Conservation (phyloP, 92 coral and sea anemone genomes). For the Muricea muricata region DNA sequence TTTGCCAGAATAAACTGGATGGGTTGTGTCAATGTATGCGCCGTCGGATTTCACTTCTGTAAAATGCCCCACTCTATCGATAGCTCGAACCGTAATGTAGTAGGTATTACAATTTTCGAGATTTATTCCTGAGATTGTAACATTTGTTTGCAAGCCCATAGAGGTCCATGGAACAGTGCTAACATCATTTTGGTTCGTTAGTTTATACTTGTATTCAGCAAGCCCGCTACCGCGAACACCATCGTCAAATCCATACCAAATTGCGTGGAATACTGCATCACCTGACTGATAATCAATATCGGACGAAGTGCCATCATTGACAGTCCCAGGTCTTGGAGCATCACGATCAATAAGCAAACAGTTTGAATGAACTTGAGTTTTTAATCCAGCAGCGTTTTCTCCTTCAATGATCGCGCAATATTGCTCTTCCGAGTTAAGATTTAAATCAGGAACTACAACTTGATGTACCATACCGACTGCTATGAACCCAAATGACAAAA, state of each 20-base stretch:
- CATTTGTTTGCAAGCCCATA: constrained; percentile 70
- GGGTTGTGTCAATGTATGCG: constrained; percentile 76
- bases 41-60: constrained; percentile 76
- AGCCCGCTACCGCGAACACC: constrained; percentile 90
- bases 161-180: constrained; percentile 77
- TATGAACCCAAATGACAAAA: constrained; percentile 10
- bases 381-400: constrained; percentile 82
- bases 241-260: constrained; percentile 90
- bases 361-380: constrained; percentile 72
- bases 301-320: constrained; percentile 77
- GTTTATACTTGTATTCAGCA: constrained; percentile 73
- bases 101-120: constrained; percentile 73
- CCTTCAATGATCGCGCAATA: constrained; percentile 95
- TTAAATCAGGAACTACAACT: constrained; percentile 65
- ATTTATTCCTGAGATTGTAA: constrained; percentile 66
- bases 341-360: constrained; percentile 92
- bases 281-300: constrained; percentile 89
- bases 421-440: constrained; percentile 74
- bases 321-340: constrained; percentile 78
- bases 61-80: constrained; percentile 75
- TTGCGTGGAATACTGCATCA: constrained; percentile 70
- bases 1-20: constrained; percentile 85
- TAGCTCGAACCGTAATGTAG: constrained; percentile 72
- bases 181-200: constrained; percentile 61
- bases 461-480: constrained; percentile 22